Base-by-base conservation (phyloP, 1,140 invertebrate genomes). In the Drosophila lacteicornis region DNA sequence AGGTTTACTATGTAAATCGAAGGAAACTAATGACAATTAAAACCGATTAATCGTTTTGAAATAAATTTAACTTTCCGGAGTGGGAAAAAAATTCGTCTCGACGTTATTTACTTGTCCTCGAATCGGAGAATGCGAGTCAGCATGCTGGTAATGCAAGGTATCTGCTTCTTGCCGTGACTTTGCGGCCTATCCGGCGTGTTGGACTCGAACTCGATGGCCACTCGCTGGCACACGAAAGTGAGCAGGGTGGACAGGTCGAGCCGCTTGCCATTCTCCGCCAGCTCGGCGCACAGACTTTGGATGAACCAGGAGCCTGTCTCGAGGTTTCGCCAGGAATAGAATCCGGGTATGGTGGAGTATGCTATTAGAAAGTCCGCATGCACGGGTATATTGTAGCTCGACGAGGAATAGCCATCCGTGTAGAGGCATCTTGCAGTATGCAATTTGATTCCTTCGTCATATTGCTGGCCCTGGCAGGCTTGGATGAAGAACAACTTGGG, bases 281-380 rank as follows among this genome's bases (percentile, higher is more conserved):
- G 91, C 78, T 98, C 96, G 15, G 95, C 93, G 88, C 96, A 97
- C 1, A 99, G 93, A 1, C 98, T 96, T 94, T 99, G 98, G 93
- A 99, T 97, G 87, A 99, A 99, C 98, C 98, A 99, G 1, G 98
- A 99, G 8, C 98, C 97, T 12, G 95, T 94, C 7, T 96, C 97
- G 15, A 97, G 98, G 90, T 99, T 99, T 56, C 98, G 95, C 98
- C 98, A 99, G 1, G 98, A 99, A 93, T 96, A 99, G 93, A 95
- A 97, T 61, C 97, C 98, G 84, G 98, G 96, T 51, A 99, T 96
- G 19, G 98, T 99, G 4, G 98, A 98, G 92, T 98, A 99, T 13
- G 96, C 97, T 82, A 99, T 97, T 12, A 99, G 93, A 92, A 99
- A 98, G 93, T 99, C 98, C 15, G 98, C 98, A 93, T 98, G 96